Evolutionary conservation across 2,113 vertebrate genomes (phyloP), one percentile per base, ranked within the genome.

Genomic region (Lampris incognitus): DNA sequence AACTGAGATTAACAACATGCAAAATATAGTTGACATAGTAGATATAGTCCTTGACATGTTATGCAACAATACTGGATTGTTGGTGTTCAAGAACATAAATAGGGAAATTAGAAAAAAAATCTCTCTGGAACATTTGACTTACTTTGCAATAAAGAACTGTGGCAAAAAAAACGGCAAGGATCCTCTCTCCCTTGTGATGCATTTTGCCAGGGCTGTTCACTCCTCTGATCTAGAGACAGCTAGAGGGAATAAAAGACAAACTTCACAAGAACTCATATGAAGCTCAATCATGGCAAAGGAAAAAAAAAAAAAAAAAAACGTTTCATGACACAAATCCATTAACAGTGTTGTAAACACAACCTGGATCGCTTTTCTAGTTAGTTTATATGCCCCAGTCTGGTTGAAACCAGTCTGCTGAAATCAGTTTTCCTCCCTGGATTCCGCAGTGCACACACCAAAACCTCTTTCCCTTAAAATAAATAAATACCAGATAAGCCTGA

Each of bases 91-190:
- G 24, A 24, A 24, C 24, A 24, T 24, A 24, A 24, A 24, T 24
- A 24, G 24, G 24, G 24, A 24, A 24, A 24, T n/a, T 54, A 4
- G 44, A 46, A 46, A 4, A 4, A 4, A 0, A 4, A 38, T 51
- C 46, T 58, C 1, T 41, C n/a, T 41, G 1, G 64, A 2, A 58
- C 58, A 70, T 4, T 59, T 69, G 9, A 78, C 88, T 84, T 66
- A 89, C 91, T 7, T 67, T 68, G 57, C 37, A 57, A 60, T 1
- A 76, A 67, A 85, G 39, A 66, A 59, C 46, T 5, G 56, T 69
- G 51, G 74, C 76, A 62, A 83, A 0, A 4, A 85, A 1, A 13
- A 41, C 37, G 59, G 42, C 54, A 36, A 83, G 13, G 54, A 78
- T 46, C 13, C 75, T 2, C 39, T 58, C 72, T 60, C 55, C 58